Evolutionary conservation across 37 sponge, comb jelly and placozoan species (phyloP), one percentile per base, ranked within the genome.

Genomic region (Lycopodina hypogea): DNA sequence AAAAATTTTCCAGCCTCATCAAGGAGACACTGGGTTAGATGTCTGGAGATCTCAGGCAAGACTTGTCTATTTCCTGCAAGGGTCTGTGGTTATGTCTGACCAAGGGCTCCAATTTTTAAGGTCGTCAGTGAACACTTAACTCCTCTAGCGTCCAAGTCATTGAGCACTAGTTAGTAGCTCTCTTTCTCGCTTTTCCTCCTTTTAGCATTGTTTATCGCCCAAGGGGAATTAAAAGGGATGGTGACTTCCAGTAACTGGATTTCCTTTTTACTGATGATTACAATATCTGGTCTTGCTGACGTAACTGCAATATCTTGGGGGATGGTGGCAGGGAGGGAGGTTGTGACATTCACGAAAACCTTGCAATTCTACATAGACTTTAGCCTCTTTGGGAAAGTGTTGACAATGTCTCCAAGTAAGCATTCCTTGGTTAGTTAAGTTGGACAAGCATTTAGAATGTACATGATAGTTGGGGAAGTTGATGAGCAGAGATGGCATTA

Each of bases 401-500:
- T 9, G 48, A 45, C 9, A 4, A 45, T 45, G 48, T 45, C 48
- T 45, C 48, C 48, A 45, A 45, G 48, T 45, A 9, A 45, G 9
- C 48, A 4, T 9, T 12, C 48, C 8, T 9, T 9, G 9, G 48
- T 71, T 35, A 71, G 63, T 0, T 63, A 71, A 33, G 37, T 7
- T 15, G 72, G 57, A 72, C 72, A 81, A 40, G 72, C 81, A 58
- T 29, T 37, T 3, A 81, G 32, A 23, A 81, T 81, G 45, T 81
- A 72, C 40, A 26, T 36, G 34, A 61, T 34, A 4, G 81, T 81
- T n/a, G 41, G 48, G 18, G 34, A 29, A 8, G 21, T 41, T 32
- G 41, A 39, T 0, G 24, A 7, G 36, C 74, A 82, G 26, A 82
- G 74, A 22, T 34, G 63, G 42, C 82, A 82, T 19, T 34, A 6